Evolutionary conservation across 1,140 invertebrate genomes (phyloP), one percentile per base, ranked within the genome.

Genomic region (Ladona fulva): DNA sequence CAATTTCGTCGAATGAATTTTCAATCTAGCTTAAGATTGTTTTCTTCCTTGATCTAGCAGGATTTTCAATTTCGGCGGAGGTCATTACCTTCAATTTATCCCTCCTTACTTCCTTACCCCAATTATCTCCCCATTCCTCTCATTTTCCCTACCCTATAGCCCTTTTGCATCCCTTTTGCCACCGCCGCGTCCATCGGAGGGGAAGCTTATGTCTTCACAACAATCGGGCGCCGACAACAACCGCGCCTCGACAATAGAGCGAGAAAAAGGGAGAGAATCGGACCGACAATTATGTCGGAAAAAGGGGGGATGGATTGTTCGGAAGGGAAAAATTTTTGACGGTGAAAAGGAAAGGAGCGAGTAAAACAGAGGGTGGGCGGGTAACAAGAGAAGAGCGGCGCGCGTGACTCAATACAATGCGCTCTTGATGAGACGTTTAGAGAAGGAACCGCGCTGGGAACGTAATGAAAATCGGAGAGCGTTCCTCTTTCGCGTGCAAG

Each of bases 171-270:
- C 52, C 29, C 29, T 37, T 37, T 37, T 37, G 8, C n/a, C n/a
- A n/a, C n/a, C n/a, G n/a, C n/a, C 44, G 44, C n/a, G 52, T 66
- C 3, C 52, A 3, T 22, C 12, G 14, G 52, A 66, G 52, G 14
- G 14, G 52, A 66, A 66, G 52, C 52, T 66, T 22, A 66, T 66
- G 52, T 66, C 52, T 66, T 66, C 52, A 66, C 52, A 66, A 66
- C 52, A 66, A 66, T 66, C 52, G n/a, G 52, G 52, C 52, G 52
- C 52, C 52, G 52, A 66, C 52, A 66, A 66, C 52, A 66, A 66
- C 52, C 52, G 44, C 19, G 44, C 44, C 44, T 10, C 44, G 52
- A 66, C 52, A 22, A 66, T 66, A 12, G n/a, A 66, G 52, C 16
- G 52, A 66, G 16, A 11, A 52, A 52, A 19, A 19, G 19, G 44